These are phyloP conservation scores for Narcine bancroftii DNA, from an alignment of 2,113 vertebrate genomes.

Conservation along the genomic window DNA sequence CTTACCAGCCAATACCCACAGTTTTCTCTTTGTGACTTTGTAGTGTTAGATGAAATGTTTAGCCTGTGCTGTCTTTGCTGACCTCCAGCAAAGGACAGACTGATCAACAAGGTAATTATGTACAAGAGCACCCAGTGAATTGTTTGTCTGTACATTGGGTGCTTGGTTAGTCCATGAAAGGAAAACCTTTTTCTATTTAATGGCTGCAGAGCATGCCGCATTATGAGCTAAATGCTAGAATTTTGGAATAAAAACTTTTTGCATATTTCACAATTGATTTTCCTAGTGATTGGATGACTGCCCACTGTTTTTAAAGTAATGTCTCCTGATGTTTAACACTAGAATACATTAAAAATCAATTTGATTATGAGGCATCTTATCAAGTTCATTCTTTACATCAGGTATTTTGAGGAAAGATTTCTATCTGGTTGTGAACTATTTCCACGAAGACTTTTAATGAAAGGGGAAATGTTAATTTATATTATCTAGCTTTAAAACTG, in stretches of 20 bases:
- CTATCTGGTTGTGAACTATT: not conserved
- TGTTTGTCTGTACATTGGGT: not conserved
- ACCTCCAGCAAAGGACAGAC: not conserved
- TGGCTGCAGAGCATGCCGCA: not conserved
- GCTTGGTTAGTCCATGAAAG: not conserved
- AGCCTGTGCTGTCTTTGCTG: not conserved
- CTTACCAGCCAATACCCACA: not conserved
- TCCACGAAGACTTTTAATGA: not conserved
- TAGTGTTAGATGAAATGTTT: not conserved
- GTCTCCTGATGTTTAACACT: not conserved
- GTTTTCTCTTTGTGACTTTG: not conserved
- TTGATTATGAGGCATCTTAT: not conserved
- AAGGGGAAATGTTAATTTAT: no score
- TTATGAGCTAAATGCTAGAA: not conserved
- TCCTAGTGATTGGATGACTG: not conserved
- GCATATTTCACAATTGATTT: not conserved
- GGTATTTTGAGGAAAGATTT: not conserved
- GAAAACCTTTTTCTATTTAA: not conserved
- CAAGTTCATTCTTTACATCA: not conserved
- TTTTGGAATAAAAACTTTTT: not conserved
- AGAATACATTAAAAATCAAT: not conserved
- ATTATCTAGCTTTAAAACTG: not conserved
- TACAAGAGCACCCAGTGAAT: not conserved
- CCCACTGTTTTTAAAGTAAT: not conserved
- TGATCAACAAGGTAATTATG: not conserved